These are phyloP conservation scores for Neomonachus schauinslandi DNA, from an alignment of 2,113 vertebrate species.

Conservation along the genomic window DNA sequence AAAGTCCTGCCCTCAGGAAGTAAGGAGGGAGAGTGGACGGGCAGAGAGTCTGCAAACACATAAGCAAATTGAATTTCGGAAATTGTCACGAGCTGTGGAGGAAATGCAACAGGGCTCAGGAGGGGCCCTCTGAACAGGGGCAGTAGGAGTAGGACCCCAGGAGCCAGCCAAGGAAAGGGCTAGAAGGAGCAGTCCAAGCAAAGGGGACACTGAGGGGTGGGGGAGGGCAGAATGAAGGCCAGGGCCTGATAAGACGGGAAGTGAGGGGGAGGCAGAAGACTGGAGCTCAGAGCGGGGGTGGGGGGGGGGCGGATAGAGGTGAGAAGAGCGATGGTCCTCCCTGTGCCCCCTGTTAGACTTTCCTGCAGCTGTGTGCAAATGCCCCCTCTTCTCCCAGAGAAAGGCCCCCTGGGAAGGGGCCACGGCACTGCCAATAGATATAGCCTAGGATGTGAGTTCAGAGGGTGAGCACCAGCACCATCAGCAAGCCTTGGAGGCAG, in stretches of 20 bases:
- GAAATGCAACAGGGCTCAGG: background rate
- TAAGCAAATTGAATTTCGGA: background rate
- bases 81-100: background rate
- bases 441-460: background rate
- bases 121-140: background rate
- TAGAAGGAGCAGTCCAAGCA: background rate
- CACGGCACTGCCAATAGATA: accelerated
- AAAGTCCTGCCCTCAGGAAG: background rate
- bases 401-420: no score
- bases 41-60: no score
- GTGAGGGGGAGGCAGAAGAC: background rate
- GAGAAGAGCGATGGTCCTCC: accelerated
- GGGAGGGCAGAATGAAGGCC: background rate
- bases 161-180: background rate
- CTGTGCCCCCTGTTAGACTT: background rate
- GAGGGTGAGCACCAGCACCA: background rate
- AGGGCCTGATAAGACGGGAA: background rate
- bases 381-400: background rate
- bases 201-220: accelerated
- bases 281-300: background rate
- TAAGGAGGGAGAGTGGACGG: background rate
- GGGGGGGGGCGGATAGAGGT: no score
- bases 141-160: background rate
- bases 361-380: background rate
- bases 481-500: background rate